phyloP scores from a whole-genome alignment of 2,113 vertebrate species.

The Myotis davidii region DNA sequence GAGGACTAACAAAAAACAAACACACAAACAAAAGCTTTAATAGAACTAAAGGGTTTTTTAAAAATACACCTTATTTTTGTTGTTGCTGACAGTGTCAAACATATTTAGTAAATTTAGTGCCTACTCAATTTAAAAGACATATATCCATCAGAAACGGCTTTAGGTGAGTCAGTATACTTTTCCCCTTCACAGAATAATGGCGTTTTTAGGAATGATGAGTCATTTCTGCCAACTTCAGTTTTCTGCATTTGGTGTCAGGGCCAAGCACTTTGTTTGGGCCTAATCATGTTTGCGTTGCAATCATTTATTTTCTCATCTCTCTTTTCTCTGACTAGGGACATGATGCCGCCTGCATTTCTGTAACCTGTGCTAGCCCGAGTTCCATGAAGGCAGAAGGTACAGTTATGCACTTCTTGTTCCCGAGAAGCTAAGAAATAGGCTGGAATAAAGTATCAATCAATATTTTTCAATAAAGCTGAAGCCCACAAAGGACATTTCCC shows the following conservation, averaged over 20 bases:
- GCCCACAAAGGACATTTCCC: constrained; percentile 12
- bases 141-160: not conserved
- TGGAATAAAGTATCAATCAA: constrained; percentile 17
- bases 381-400: not conserved
- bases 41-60: not conserved
- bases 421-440: not conserved
- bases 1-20: too few relatives aligned
- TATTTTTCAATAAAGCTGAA: constrained; percentile 63
- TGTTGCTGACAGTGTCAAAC: not conserved
- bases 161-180: not conserved
- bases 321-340: not conserved
- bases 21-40: too few relatives aligned
- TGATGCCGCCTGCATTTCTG: not conserved
- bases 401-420: not conserved
- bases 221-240: not conserved
- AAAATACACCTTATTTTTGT: not conserved
- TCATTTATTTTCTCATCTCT: not conserved
- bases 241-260: not conserved
- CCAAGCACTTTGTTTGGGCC: not conserved
- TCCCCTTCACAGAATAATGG: not conserved
- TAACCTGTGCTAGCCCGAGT: not conserved
- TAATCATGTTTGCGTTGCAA: not conserved
- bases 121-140: not conserved
- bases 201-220: not conserved
- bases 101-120: not conserved